Percentiles rank a stretch among this genome's conserved stretches.
phyloP scores from a whole-genome alignment of 2,888 invertebrate genomes.

The Biston betularia region DNA sequence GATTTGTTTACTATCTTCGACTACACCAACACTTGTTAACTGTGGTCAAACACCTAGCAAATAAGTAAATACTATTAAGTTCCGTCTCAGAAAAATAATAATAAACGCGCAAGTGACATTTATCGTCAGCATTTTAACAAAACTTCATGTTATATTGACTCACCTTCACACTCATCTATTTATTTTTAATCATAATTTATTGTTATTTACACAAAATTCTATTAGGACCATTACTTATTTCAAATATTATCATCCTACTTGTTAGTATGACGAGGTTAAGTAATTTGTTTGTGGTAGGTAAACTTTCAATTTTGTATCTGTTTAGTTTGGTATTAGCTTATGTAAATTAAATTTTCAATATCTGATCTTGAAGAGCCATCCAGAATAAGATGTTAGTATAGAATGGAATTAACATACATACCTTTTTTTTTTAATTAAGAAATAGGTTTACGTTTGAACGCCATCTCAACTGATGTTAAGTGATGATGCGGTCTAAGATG shows the following conservation, averaged over 20 bases:
- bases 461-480: too few relatives aligned
- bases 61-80: too few relatives aligned
- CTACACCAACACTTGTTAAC: too few relatives aligned
- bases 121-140: conserved; percentile 12
- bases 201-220: conserved; percentile 49
- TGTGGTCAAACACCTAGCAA: too few relatives aligned
- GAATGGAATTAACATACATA: neutral
- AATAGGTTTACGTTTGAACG: too few relatives aligned
- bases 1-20: too few relatives aligned
- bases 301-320: conserved; percentile 31
- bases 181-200: conserved; percentile 46
- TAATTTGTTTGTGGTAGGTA: conserved; percentile 31
- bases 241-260: conserved; percentile 16
- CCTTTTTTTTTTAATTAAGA: too few relatives aligned
- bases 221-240: conserved; percentile 40
- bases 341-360: conserved; percentile 24
- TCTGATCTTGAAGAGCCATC: neutral
- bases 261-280: conserved; percentile 17
- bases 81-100: too few relatives aligned
- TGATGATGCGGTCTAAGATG: too few relatives aligned
- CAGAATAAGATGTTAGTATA: neutral
- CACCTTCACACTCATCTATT: conserved; percentile 39
- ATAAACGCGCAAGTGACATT: conserved; percentile 10
- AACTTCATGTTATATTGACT: conserved; percentile 4
- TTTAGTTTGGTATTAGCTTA: conserved; percentile 9